These are phyloP conservation scores for Esperia sulphurella DNA, from an alignment of 2,888 invertebrate species.

Conservation along the genomic window DNA sequence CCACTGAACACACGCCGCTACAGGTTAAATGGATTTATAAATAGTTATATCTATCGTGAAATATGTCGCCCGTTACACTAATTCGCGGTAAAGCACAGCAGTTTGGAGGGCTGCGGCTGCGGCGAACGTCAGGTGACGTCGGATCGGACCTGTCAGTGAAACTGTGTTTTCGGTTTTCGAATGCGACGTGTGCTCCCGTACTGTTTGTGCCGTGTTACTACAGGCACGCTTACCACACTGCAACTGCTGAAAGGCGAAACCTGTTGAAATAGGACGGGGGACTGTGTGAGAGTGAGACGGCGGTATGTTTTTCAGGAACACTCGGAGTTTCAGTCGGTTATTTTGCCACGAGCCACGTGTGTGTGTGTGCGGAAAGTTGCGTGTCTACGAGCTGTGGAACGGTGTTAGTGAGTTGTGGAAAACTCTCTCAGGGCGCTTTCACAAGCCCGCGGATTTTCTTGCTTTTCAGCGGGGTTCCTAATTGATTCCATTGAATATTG, in stretches of 20 bases:
- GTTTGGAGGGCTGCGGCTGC: constrained; percentile 51
- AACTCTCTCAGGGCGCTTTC: constrained; percentile 73
- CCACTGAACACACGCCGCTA: constrained; percentile 55
- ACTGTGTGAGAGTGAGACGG: constrained; percentile 56
- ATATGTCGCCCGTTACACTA: constrained; percentile 50
- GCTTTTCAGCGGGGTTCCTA: constrained; percentile 40
- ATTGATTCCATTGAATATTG: constrained; percentile 46
- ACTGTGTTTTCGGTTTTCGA: constrained; percentile 70
- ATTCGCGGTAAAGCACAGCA: constrained; percentile 41
- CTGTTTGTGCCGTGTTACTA: constrained; percentile 75
- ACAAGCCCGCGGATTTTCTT: constrained; percentile 60
- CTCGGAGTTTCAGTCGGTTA: constrained; percentile 65
- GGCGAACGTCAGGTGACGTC: constrained; percentile 62
- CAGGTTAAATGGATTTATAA: constrained; percentile 59
- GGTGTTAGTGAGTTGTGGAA: constrained; percentile 76
- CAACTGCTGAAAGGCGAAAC: constrained; percentile 76
- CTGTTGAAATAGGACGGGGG: constrained; percentile 75
- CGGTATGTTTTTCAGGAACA: constrained; percentile 29
- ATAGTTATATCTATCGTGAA: constrained; percentile 58
- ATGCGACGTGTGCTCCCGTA: constrained; percentile 67
- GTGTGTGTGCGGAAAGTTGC: constrained; percentile 73
- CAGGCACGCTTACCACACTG: constrained; percentile 70
- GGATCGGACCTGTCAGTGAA: constrained; percentile 69
- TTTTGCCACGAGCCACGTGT: constrained; percentile 49
- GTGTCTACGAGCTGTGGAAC: constrained; percentile 58